Conservation (phyloP, 2,113 vertebrate species). For the Eubucco bourcierii region DNA sequence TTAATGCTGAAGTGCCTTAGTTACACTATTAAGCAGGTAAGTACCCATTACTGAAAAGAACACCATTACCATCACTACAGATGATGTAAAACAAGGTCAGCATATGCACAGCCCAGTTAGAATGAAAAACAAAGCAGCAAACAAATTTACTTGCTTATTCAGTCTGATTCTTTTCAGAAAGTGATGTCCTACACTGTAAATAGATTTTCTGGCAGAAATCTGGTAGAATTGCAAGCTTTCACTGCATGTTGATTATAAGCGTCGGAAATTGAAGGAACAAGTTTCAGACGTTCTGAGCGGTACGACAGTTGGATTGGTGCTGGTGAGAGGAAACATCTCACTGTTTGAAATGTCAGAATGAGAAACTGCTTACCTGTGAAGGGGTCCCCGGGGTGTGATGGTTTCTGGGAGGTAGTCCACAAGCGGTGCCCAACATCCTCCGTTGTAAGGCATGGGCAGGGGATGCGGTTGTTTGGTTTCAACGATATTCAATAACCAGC, state of each 20-base stretch:
- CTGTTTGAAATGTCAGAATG: background rate
- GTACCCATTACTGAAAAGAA: background rate
- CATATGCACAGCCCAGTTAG: background rate
- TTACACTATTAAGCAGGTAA: background rate
- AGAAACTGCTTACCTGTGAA: constrained; percentile 84
- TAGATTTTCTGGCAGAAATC: background rate
- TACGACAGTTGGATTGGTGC: background rate
- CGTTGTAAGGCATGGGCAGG: constrained; percentile 94
- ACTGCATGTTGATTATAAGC: background rate
- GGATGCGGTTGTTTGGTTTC: constrained; percentile 93
- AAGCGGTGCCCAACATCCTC: constrained; percentile 96
- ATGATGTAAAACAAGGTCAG: background rate
- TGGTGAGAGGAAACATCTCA: background rate
- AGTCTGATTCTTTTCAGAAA: background rate
- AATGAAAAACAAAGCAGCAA: background rate
- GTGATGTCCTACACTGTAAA: background rate
- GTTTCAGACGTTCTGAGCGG: background rate
- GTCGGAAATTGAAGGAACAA: background rate
- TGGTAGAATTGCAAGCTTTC: background rate
- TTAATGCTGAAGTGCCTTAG: background rate
- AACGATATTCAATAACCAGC: constrained; percentile 91
- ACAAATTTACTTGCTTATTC: background rate
- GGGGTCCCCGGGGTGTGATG: constrained; percentile 91
- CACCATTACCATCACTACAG: background rate
- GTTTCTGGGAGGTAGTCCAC: constrained; percentile 98